Conservation (phyloP, 2,888 invertebrate genomes). For the Bombylius major region DNA sequence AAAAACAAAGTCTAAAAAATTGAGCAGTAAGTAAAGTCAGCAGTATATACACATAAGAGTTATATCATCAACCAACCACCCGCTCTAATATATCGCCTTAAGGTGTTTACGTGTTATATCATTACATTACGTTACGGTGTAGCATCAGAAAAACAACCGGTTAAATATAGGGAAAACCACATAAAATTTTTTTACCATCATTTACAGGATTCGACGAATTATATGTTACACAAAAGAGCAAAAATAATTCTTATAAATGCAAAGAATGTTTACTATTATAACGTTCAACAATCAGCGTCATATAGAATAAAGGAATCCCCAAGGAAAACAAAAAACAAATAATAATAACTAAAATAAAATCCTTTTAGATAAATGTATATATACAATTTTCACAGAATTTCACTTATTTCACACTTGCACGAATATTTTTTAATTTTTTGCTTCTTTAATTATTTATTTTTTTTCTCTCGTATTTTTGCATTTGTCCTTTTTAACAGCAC, state of each 20-base stretch:
- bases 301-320: background rate
- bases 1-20: background rate
- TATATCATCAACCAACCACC: conserved; percentile 3
- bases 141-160: background rate
- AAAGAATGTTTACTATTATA: background rate
- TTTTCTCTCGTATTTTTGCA: background rate
- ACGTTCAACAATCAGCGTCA: background rate
- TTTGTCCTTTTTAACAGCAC: conserved; percentile 1
- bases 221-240: too few relatives aligned
- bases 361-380: too few relatives aligned
- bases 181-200: too few relatives aligned
- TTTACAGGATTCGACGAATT: too few relatives aligned
- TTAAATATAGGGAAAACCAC: too few relatives aligned
- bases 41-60: background rate
- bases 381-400: conserved; percentile 2
- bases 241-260: too few relatives aligned
- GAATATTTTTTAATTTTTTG: background rate
- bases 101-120: conserved; percentile 3
- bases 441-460: too few relatives aligned
- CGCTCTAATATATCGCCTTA: background rate
- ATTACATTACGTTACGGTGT: background rate
- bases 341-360: background rate
- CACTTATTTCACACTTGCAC: background rate
- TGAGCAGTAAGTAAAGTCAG: too few relatives aligned
- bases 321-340: background rate